Conservation (phyloP, 2,888 invertebrate species). For the Synanthedon vespiformis region DNA sequence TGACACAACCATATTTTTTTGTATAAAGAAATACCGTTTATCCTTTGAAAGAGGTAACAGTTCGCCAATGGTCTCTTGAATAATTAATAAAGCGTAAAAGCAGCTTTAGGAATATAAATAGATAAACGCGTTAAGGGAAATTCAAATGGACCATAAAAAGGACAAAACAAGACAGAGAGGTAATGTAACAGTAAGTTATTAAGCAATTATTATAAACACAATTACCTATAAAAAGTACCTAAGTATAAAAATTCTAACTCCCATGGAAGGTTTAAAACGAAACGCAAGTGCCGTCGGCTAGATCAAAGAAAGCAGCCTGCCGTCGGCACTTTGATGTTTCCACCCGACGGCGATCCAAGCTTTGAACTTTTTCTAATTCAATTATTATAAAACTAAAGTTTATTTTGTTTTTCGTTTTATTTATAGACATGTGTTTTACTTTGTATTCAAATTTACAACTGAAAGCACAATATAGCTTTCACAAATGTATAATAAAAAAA, state of each 20-base stretch:
- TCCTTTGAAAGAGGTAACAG: no score
- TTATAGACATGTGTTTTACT: not conserved
- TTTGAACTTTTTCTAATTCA: slow-evolving; percentile 26
- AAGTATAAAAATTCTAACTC: not conserved
- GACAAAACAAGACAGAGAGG: no score
- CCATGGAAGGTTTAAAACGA: slow-evolving; percentile 7
- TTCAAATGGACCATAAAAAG: no score
- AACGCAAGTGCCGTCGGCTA: slow-evolving; percentile 32
- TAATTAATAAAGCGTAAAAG: no score
- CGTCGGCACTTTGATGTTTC: slow-evolving; percentile 46
- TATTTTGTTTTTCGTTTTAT: not conserved
- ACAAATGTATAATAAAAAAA: no score
- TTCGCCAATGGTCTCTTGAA: no score
- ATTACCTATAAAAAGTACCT: not conserved
- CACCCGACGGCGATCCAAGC: slow-evolving; percentile 34
- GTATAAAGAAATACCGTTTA: no score
- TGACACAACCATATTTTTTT: no score
- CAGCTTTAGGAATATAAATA: no score
- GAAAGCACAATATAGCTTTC: no score
- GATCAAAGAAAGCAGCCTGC: slow-evolving; percentile 30
- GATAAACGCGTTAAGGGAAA: no score
- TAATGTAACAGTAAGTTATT: not conserved
- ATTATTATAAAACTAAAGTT: slow-evolving; percentile 10
- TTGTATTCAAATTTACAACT: not conserved
- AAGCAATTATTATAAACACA: not conserved